phyloP scores from a whole-genome alignment of 2,113 vertebrate genomes.

The Oryzias curvinotus region DNA sequence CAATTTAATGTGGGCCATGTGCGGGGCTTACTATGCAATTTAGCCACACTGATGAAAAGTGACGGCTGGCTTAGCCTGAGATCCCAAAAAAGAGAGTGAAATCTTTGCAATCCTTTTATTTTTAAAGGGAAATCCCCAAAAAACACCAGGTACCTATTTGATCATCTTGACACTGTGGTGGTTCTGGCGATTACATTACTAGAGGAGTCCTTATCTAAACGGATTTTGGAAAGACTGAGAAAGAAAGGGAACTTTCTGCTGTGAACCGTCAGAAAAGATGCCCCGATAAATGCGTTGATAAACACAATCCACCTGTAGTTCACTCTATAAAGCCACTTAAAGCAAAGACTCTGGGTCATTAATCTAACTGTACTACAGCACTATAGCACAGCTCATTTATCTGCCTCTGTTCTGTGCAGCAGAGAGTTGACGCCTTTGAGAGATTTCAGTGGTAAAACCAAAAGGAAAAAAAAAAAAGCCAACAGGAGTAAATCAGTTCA shows the following conservation, averaged over 20 bases:
- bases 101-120: conserved; percentile 10
- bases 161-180: neutral
- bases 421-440: conserved; percentile 47
- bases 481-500: conserved; percentile 23
- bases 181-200: neutral
- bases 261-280: conserved; percentile 42
- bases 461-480: conserved; percentile 15
- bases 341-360: conserved; percentile 65
- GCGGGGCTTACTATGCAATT: conserved; percentile 63
- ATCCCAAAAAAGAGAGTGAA: conserved; percentile 24
- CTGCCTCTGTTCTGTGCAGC: conserved; percentile 60
- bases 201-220: no score
- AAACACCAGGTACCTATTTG: conserved; percentile 4
- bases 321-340: conserved; percentile 61
- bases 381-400: conserved; percentile 73
- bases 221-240: conserved; percentile 19
- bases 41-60: conserved; percentile 59
- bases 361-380: conserved; percentile 68
- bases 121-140: conserved; percentile 14
- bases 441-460: conserved; percentile 38
- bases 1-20: conserved; percentile 55
- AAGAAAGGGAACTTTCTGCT: conserved; percentile 15
- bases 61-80: conserved; percentile 35
- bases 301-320: conserved; percentile 63
- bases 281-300: conserved; percentile 40